Base-by-base conservation (phyloP, 1,140 invertebrate genomes). In the Temnothorax longispinosus region DNA sequence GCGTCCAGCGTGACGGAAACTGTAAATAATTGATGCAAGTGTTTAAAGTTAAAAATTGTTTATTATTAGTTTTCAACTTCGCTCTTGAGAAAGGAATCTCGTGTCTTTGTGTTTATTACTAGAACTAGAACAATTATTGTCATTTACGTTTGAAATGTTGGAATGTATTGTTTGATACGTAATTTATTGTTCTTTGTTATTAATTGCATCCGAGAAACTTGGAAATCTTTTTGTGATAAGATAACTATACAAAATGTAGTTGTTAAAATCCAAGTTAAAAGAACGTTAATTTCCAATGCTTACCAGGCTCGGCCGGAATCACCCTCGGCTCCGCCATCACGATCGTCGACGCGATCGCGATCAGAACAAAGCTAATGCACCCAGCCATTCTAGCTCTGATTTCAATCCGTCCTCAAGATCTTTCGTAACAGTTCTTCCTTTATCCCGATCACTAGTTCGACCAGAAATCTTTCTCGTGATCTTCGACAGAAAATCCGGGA, bases 1-100 rank as follows among this genome's bases (percentile, higher is more conserved):
- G 89, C 7, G 10, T 89, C 87, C 56, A 91, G n/a, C 72, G 88
- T 86, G 35, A 93, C 65, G 27, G 94, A 91, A 86, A 92, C 93
- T 94, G 62, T 62, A 50, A 80, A 87, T 3, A n/a, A 65, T 21
- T 3, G 35, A 65, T 21, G 1, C 7, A 27, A 2, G 27, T 38
- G 38, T 65, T 67, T 65, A 6, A 67, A 64, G 27, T 27, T 27
- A 27, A 27, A 27, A 27, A 27, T 27, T 27, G 27, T 27, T 27
- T 27, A 27, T 60, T 60, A 18, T 44, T 5, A 38, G 4, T 60
- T 44, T 77, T 32, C 1, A 27, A 21, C 13, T 71, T 18, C 4
- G 21, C 44, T 76, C 0, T 38, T 44, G 4, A n/a, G 41, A 67
- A 67, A 50, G 8, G 1, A 32, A 60, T 56, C 5, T 56, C 7